These are phyloP conservation scores for Natrix natrix DNA, from an alignment of 2,797 vertebrate species.

Conservation along the genomic window DNA sequence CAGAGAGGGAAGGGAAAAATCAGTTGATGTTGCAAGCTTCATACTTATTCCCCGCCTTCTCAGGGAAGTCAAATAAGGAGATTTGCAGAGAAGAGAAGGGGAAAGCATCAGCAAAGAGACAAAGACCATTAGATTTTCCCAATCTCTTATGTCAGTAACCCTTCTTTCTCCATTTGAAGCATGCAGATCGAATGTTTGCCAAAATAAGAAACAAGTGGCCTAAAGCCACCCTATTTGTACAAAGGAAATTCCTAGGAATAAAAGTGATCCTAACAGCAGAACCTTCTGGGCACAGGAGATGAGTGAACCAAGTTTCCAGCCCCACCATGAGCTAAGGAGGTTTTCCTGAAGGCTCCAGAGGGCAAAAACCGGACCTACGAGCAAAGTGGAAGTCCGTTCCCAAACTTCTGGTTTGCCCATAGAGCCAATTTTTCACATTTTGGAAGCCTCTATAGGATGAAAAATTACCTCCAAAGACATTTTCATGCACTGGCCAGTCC, in stretches of 20 bases:
- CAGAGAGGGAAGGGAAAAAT: background rate
- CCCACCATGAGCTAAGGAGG: background rate
- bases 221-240: background rate
- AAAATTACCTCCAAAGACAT: too few species aligned
- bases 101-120: background rate
- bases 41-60: slow-evolving; percentile 15
- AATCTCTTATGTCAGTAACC: background rate
- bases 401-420: too few species aligned
- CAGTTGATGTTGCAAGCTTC: slow-evolving; percentile 13
- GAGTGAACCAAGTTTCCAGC: background rate
- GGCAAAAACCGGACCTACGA: too few species aligned
- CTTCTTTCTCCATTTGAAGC: background rate
- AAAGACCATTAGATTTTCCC: background rate
- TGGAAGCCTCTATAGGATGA: too few species aligned
- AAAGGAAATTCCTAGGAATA: background rate
- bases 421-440: too few species aligned
- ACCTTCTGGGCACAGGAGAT: background rate
- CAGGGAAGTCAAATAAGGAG: background rate
- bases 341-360: too few species aligned
- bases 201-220: background rate
- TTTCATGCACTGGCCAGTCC: too few species aligned
- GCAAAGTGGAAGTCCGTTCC: too few species aligned
- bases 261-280: background rate
- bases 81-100: background rate
- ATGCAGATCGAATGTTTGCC: background rate